Base-by-base conservation (phyloP, 2,888 invertebrate species). In the Netelia inedita region DNA sequence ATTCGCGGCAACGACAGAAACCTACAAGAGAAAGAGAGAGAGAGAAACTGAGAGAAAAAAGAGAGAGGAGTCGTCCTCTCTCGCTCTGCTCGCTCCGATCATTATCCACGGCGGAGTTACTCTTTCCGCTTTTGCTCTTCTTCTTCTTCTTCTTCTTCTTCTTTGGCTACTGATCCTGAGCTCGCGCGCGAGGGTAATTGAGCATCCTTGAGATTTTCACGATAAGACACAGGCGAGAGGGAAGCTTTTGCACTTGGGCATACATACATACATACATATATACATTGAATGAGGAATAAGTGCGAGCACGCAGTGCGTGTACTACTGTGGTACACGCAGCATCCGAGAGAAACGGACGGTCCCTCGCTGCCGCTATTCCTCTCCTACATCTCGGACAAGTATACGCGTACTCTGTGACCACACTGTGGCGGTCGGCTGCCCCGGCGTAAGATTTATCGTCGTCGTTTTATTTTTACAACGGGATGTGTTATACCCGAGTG, bases 161-260 rank as follows among this genome's bases (percentile, higher is more conserved):
- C 71, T 69, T 69, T 50, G 28, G 63, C 83, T 82, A 82, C 82
- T 10, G 79, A 68, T 74, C 74, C 46, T 23, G 41, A 63, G 46
- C 76, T 50, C 50, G 53, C 57, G 76, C 80, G 80, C 53, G 50
- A 73, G 78, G 78, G 84, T 85, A 85, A 85, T 85, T 81, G 84
- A 85, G 81, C 81, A 78, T 85, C 84, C 84, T 81, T 65, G 84
- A 85, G 84, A 81, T 85, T 85, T 81, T 74, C 81, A 81, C 78
- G 84, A 85, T 85, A 85, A 85, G 63, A 57, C 69, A 57, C 59
- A n/a, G 11, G 43, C 41, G 69, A 28, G 59, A 41, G 19, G 19
- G 46, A 63, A 28, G 41, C 41, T 50, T 65, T 71, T 59, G 73
- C 73, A 66, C 66, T 28, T 53, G 57, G 66, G 61, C 57, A 76